phyloP scores from a whole-genome alignment of 2,113 vertebrate species.

The Silurus glanis region DNA sequence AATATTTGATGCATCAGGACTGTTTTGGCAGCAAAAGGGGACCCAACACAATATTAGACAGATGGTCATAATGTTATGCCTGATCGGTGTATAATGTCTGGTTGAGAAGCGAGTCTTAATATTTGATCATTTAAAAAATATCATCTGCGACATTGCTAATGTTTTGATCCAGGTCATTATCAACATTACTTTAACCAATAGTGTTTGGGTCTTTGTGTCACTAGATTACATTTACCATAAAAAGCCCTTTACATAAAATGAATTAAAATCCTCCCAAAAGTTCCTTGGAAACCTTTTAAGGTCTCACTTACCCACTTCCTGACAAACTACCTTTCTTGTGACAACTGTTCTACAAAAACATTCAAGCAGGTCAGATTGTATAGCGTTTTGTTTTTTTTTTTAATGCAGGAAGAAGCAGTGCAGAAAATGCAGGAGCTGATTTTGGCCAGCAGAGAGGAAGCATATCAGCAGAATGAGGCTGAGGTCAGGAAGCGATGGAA shows the following conservation, averaged over 20 bases:
- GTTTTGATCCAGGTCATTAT: background rate
- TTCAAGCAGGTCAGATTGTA: background rate
- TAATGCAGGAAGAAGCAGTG: constrained; percentile 71
- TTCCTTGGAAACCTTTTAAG: background rate
- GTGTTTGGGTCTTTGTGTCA: background rate
- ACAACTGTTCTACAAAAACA: background rate
- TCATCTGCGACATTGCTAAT: background rate
- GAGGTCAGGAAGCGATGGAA: constrained; percentile 83
- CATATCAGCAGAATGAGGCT: constrained; percentile 74
- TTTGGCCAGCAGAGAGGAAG: constrained; percentile 71
- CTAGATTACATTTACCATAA: background rate
- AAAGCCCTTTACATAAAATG: background rate
- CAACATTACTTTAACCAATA: background rate
- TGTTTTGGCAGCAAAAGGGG: no score
- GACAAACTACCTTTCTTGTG: background rate
- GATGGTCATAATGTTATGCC: no score
- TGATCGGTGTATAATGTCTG: background rate
- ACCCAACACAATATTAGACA: no score
- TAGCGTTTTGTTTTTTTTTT: background rate
- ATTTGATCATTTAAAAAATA: background rate
- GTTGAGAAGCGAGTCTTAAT: background rate
- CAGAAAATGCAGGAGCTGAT: constrained; percentile 77
- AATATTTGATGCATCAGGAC: no score
- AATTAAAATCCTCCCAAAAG: background rate
- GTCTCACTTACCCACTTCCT: background rate